Evolutionary conservation across 2,113 vertebrate species (phyloP).

Genomic region (Oncorhynchus mykiss): DNA sequence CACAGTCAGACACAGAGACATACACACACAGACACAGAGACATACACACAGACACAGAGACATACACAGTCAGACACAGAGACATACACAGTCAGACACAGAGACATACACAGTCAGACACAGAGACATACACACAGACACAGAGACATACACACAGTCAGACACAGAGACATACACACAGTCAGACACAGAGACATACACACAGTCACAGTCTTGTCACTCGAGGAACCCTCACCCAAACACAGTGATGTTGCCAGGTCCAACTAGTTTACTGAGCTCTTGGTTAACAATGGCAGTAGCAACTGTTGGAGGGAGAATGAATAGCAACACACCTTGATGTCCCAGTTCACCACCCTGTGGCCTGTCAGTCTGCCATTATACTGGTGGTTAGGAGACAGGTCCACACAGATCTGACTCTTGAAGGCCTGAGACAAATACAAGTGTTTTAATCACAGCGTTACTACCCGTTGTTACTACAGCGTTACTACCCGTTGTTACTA

Average conservation of each 20-base stretch:
- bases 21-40: not conserved
- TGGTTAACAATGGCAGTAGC: too few species aligned
- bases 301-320: too few species aligned
- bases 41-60: not conserved
- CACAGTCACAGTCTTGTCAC: not conserved
- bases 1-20: slow-evolving; percentile 3
- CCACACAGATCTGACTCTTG: slow-evolving; percentile 92
- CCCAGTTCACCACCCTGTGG: slow-evolving; percentile 91
- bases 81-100: not conserved
- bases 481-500: too few species aligned
- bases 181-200: not conserved
- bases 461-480: too few species aligned
- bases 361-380: slow-evolving; percentile 93
- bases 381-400: slow-evolving; percentile 85
- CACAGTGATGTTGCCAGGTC: not conserved
- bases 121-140: not conserved
- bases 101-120: not conserved
- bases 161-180: not conserved
- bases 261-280: not conserved
- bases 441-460: too few species aligned
- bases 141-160: not conserved
- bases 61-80: slow-evolving; percentile 1
- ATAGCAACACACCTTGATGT: slow-evolving; percentile 81
- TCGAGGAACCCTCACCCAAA: not conserved
- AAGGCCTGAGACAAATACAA: slow-evolving; percentile 78